These are phyloP conservation scores for Pseudotriccus pelzelni DNA, from an alignment of 2,797 vertebrate genomes.

Conservation along the genomic window DNA sequence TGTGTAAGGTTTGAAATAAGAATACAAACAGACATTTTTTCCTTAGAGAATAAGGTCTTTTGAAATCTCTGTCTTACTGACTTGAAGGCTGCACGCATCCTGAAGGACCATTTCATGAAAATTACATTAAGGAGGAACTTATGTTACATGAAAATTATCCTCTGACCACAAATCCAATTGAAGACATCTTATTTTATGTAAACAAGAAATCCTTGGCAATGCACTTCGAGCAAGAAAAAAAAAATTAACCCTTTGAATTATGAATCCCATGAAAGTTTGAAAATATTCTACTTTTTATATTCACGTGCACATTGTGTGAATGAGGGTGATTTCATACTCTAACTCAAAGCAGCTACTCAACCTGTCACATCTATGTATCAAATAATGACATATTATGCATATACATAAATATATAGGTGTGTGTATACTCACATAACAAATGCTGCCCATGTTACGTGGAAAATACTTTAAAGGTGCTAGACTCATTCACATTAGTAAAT, in stretches of 20 bases:
- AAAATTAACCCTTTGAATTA: background rate
- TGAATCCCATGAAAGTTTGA: background rate
- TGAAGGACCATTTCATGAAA: constrained; percentile 23
- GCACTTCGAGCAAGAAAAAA: background rate
- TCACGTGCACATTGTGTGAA: background rate
- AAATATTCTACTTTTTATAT: background rate
- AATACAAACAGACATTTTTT: constrained; percentile 9
- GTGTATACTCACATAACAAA: background rate
- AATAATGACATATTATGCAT: background rate
- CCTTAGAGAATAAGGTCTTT: background rate
- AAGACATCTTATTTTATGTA: background rate
- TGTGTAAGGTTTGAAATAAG: background rate
- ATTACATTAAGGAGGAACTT: background rate
- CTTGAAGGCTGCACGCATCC: background rate
- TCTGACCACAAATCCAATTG: background rate
- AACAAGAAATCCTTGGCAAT: background rate
- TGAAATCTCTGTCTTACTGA: constrained; percentile 1
- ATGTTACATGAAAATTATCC: background rate
- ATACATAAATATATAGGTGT: background rate
- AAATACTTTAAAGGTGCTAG: background rate
- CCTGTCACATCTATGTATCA: background rate
- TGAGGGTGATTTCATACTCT: background rate
- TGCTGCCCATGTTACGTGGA: background rate
- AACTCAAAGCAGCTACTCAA: background rate
- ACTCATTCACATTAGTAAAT: background rate